Percentiles rank a stretch among this genome's conserved stretches.
phyloP scores from a whole-genome alignment of 2,888 invertebrate genomes.

The Scaptomyza parva region DNA sequence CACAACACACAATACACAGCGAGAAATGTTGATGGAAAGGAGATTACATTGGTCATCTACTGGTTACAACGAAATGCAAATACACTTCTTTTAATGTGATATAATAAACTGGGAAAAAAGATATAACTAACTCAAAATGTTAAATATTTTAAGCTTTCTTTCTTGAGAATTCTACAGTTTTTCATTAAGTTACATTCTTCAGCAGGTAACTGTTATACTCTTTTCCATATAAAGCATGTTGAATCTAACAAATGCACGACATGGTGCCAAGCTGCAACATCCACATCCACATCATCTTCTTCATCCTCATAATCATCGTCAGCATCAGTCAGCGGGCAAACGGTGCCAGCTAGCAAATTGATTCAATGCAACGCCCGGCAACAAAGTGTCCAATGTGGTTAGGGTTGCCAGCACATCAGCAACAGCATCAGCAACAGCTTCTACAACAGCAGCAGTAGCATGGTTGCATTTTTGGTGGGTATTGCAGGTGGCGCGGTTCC shows the following conservation, averaged over 20 bases:
- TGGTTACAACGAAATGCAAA: conserved; percentile 13
- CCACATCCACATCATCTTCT: conserved; percentile 1
- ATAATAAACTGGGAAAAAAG: no score
- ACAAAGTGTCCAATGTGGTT: conserved; percentile 63
- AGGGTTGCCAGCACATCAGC: conserved; percentile 21
- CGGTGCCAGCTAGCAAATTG: conserved; percentile 55
- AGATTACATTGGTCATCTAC: background rate
- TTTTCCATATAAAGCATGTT: conserved; percentile 17
- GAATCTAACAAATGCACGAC: conserved; percentile 9
- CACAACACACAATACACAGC: background rate
- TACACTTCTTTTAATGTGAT: conserved; percentile 7
- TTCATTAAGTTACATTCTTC: conserved; percentile 12
- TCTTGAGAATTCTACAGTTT: background rate
- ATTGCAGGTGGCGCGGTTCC: conserved; percentile 66
- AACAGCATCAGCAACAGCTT: conserved; percentile 1
- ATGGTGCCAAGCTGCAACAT: conserved; percentile 3
- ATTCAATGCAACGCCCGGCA: conserved; percentile 59
- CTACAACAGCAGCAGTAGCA: background rate
- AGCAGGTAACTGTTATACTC: conserved; percentile 25
- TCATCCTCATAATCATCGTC: conserved; percentile 23
- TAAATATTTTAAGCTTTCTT: no score
- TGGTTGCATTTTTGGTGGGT: conserved; percentile 50
- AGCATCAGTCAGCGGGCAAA: conserved; percentile 49
- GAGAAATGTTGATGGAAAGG: conserved; percentile 1
- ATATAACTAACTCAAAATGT: no score